phyloP scores from a whole-genome alignment of 2,113 vertebrate species.

The Ptyas mucosa region DNA sequence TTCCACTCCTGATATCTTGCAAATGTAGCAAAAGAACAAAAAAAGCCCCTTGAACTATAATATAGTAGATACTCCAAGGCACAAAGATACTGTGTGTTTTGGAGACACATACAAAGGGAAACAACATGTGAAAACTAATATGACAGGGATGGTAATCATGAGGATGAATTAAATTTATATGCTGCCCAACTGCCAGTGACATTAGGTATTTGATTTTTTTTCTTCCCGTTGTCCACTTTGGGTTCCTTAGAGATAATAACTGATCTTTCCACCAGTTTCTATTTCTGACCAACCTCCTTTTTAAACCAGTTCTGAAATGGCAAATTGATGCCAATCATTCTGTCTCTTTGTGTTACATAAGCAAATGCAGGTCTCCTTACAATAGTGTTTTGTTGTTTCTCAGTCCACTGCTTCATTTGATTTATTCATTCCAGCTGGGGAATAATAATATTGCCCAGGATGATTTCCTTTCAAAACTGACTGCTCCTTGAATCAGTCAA shows the following conservation, averaged over 20 bases:
- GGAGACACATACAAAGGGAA: background rate
- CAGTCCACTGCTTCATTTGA: slow-evolving; percentile 15
- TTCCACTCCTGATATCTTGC: background rate
- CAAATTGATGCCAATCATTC: slow-evolving; percentile 17
- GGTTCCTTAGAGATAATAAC: background rate
- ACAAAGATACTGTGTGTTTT: background rate
- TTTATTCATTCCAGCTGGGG: slow-evolving; percentile 34
- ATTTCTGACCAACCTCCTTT: background rate
- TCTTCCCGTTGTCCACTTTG: background rate
- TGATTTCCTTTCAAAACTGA: slow-evolving; percentile 55
- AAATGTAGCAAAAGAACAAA: background rate
- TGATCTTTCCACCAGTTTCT: background rate
- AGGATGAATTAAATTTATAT: background rate
- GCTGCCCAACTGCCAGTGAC: background rate
- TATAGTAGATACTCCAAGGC: background rate
- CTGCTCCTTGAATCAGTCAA: slow-evolving; percentile 40
- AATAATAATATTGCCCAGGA: slow-evolving; percentile 42
- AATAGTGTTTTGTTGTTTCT: slow-evolving; percentile 32
- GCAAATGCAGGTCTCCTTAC: slow-evolving; percentile 8
- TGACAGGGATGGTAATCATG: background rate
- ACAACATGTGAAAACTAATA: background rate
- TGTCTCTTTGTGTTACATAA: background rate
- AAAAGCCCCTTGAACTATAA: background rate
- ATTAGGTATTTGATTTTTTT: background rate
- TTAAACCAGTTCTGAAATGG: slow-evolving; percentile 9